Evolutionary conservation across 2,797 vertebrate species (phyloP), one percentile per base, ranked within the genome.

Genomic region (Gila robusta): DNA sequence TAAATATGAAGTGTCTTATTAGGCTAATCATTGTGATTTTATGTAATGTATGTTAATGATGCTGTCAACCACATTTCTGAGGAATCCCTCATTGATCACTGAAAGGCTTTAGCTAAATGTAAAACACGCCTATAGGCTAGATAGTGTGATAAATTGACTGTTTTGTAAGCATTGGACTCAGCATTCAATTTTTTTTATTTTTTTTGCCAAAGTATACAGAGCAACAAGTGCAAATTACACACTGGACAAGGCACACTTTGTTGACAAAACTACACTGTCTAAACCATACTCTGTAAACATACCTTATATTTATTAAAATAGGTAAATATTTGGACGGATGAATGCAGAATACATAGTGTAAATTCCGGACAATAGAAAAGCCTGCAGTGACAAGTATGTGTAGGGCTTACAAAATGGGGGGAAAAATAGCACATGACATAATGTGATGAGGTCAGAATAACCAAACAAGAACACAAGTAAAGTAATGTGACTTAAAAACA

Each of bases 281-380:
- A 62, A 79, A 77, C 21, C 52, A 56, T n/a, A n/a, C 32, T 3
- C 19, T 54, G 28, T 23, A 77, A 77, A 62, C 35, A 77, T 35
- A 78, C 4, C 37, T 62, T 26, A 62, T 41, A 62, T 78, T 62
- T 26, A 78, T 41, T 26, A 78, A 62, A 79, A 62, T 41, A 79
- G 5, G 37, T 11, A 41, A 56, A 56, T 26, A 49, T 8, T 10
- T n/a, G 37, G 21, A 23, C 2, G 2, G 52, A 78, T 56, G 14
- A 6, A 59, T 59, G 54, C 23, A 62, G 8, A 26, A 62, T 41
- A 62, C 7, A 59, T 9, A 62, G 28, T 41, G 54, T 26, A 26
- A n/a, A 62, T 41, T 23, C 5, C 6, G 2, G 35, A 77, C 6
- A 54, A 37, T 10, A 35, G 35, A 11, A 52, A 19, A 2, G 1